Evolutionary conservation across 2,113 vertebrate species (phyloP).

Genomic region (Paramormyrops kingsleyae): DNA sequence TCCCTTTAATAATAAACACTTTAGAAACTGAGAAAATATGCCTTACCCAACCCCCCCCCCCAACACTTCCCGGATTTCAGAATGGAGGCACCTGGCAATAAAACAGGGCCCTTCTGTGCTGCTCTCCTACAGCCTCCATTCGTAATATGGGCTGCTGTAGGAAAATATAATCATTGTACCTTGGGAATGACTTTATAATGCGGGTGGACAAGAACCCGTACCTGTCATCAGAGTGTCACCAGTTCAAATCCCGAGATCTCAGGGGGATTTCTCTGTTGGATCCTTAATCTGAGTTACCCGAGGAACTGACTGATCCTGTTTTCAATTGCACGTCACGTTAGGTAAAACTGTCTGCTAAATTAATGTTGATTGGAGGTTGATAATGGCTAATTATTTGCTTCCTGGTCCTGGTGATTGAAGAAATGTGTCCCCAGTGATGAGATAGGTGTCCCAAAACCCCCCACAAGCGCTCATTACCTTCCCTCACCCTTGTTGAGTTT

Average conservation of each 20-base stretch:
- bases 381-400: not conserved
- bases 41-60: constrained; percentile 8
- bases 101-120: constrained; percentile 49
- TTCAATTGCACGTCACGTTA: not conserved
- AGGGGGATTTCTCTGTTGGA: not conserved
- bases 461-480: not conserved
- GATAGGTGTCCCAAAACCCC: not conserved
- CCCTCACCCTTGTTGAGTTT: not conserved
- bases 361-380: not conserved
- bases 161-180: constrained; percentile 40
- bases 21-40: not conserved
- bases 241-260: not conserved
- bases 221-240: not conserved
- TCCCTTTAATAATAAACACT: constrained; percentile 35
- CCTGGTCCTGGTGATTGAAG: not conserved
- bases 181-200: constrained; percentile 21
- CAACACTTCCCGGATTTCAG: constrained; percentile 38
- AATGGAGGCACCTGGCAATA: constrained; percentile 19
- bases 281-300: not conserved
- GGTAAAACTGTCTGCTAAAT: not conserved
- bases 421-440: not conserved
- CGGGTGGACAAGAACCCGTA: not conserved
- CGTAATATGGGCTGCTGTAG: constrained; percentile 25
- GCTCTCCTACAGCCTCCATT: not conserved
- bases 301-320: not conserved